Evolutionary conservation across 2,113 vertebrate genomes (phyloP).

Genomic region (Haemorhous mexicanus): DNA sequence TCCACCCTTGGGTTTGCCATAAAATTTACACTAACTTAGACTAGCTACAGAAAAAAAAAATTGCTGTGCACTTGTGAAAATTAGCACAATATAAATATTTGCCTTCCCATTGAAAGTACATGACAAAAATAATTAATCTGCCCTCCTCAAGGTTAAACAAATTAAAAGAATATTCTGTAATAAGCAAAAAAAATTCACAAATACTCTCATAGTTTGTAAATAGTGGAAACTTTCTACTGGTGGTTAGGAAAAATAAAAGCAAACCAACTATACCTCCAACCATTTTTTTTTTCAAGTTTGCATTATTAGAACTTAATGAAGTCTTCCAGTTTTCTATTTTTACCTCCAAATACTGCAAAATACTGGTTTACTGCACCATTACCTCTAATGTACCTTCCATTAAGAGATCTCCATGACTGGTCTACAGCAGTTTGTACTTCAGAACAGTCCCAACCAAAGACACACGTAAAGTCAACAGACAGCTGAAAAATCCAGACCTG

Average conservation of each 20-base stretch:
- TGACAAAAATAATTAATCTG: background rate
- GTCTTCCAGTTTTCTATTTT: background rate
- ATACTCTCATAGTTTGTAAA: background rate
- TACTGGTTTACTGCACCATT: background rate
- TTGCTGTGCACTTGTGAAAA: background rate
- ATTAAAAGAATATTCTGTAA: background rate
- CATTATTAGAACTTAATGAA: background rate
- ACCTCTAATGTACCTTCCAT: background rate
- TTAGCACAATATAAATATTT: background rate
- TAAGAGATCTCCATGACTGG: background rate
- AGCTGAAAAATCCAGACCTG: background rate
- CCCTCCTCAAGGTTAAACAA: background rate
- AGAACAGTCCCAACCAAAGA: background rate
- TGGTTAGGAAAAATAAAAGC: background rate
- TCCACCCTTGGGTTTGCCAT: background rate
- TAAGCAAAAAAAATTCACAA: background rate
- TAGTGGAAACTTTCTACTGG: background rate
- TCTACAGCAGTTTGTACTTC: background rate
- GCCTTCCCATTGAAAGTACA: background rate
- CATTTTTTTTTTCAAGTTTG: background rate
- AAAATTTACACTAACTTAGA: background rate
- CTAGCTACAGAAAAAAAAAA: background rate
- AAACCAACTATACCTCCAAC: background rate
- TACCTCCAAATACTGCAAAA: background rate
- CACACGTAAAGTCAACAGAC: rapidly evolving